A percentile compares a stretch with the other conserved stretches of the same genome.
These are phyloP conservation scores for Erythrolamprus reginae DNA, from an alignment of 2,113 vertebrate genomes.

Conservation along the genomic window DNA sequence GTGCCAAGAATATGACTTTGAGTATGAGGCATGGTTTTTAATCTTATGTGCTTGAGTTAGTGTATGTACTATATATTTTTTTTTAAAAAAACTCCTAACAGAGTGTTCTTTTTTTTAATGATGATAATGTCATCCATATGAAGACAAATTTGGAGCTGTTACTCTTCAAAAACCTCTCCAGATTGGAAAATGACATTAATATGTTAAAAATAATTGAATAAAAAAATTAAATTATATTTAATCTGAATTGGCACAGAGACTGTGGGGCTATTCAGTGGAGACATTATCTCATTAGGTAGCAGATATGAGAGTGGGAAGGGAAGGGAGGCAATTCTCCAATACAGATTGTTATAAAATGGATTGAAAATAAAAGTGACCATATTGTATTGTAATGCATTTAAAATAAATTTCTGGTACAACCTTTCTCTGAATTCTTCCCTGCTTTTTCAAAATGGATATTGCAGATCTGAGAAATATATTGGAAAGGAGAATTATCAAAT, in stretches of 20 bases:
- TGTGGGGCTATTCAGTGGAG: neutral
- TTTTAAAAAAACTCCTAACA: neutral
- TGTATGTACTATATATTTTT: neutral
- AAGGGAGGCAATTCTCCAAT: neutral
- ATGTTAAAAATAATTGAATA: neutral
- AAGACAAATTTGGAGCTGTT: neutral
- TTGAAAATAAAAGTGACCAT: neutral
- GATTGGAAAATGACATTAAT: neutral
- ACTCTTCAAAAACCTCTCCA: neutral
- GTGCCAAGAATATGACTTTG: neutral
- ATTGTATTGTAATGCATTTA: neutral
- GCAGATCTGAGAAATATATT: neutral
- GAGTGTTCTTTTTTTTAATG: neutral
- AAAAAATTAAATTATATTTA: neutral
- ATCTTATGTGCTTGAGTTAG: neutral
- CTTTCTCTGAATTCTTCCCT: neutral
- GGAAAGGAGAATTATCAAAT: neutral
- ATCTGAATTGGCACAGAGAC: neutral
- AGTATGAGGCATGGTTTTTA: neutral
- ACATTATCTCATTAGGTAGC: neutral
- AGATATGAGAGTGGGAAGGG: neutral
- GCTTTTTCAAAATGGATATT: neutral
- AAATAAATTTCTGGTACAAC: neutral
- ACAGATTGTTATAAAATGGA: neutral
- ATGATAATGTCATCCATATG: neutral